phyloP scores from a whole-genome alignment of 2,888 invertebrate species.

The Gymnoscelis rufifasciata region DNA sequence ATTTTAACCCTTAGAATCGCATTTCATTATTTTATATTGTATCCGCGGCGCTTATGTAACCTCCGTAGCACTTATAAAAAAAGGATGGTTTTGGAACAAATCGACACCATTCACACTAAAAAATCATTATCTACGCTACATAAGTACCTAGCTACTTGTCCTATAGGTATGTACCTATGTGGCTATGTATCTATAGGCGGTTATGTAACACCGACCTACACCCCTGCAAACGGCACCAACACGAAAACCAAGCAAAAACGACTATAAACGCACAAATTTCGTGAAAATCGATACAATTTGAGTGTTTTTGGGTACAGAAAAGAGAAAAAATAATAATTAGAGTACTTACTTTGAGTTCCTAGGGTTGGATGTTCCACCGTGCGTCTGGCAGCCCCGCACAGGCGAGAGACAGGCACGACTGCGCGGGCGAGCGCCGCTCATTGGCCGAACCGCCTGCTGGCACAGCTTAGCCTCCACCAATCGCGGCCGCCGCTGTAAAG shows the following conservation, averaged over 20 bases:
- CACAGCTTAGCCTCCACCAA: slow-evolving; percentile 59
- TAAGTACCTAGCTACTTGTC: too few species aligned
- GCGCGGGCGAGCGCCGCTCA: slow-evolving; percentile 62
- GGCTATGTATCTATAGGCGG: too few species aligned
- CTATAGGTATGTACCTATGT: slow-evolving; percentile 15
- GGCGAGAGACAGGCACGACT: slow-evolving; percentile 62
- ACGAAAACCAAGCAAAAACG: not conserved
- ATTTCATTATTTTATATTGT: too few species aligned
- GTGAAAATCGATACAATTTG: not conserved
- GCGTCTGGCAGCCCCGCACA: slow-evolving; percentile 70
- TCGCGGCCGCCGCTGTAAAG: slow-evolving; percentile 56
- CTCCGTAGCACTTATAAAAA: too few species aligned
- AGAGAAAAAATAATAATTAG: slow-evolving; percentile 9
- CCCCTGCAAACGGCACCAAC: not conserved
- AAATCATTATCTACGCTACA: too few species aligned
- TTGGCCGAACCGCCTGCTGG: slow-evolving; percentile 59
- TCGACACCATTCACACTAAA: too few species aligned
- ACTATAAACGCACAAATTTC: not conserved
- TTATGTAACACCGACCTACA: too few species aligned
- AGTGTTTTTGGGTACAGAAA: slow-evolving; percentile 6
- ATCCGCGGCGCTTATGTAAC: too few species aligned
- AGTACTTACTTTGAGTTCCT: slow-evolving; percentile 67
- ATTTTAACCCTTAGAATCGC: too few species aligned
- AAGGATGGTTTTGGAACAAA: too few species aligned
- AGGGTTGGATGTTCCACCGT: slow-evolving; percentile 65